A percentile compares a stretch with the other conserved stretches of the same genome.
Conservation (phyloP, 1,140 invertebrate genomes). For the Dreissena rostriformis region DNA sequence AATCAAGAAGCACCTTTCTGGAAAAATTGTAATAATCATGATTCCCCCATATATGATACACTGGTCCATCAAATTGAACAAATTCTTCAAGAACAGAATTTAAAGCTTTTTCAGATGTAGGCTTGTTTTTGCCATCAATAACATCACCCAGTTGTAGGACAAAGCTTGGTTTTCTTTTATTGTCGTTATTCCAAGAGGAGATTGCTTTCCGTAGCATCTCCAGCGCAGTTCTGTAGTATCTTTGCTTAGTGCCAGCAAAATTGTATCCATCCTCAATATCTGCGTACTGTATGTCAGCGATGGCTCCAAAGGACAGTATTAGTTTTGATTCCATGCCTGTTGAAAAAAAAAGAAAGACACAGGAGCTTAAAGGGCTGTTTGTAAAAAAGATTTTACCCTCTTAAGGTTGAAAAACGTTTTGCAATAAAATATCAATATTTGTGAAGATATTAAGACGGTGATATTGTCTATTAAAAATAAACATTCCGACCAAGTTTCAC, state of each 20-base stretch:
- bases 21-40: slow-evolving; percentile 81
- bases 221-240: slow-evolving; percentile 78
- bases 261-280: slow-evolving; percentile 77
- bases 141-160: slow-evolving; percentile 81
- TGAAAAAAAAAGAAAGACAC: no score
- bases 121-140: slow-evolving; percentile 77
- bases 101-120: slow-evolving; percentile 54
- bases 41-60: slow-evolving; percentile 80
- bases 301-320: slow-evolving; percentile 73
- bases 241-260: slow-evolving; percentile 65
- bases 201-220: slow-evolving; percentile 74
- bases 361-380: no score
- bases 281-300: slow-evolving; percentile 81
- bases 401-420: no score
- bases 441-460: no score
- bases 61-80: slow-evolving; percentile 61
- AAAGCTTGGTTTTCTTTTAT: slow-evolving; percentile 67
- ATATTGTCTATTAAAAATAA: no score
- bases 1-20: slow-evolving; percentile 64
- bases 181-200: slow-evolving; percentile 69
- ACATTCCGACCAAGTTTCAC: no score
- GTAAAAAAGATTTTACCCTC: no score
- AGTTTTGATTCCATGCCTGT: no score
- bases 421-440: no score
- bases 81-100: slow-evolving; percentile 59